A percentile compares a stretch with the other conserved stretches of the same genome.
These are phyloP conservation scores for Gallinago undulata DNA, from an alignment of 2,113 vertebrate species.

Conservation along the genomic window DNA sequence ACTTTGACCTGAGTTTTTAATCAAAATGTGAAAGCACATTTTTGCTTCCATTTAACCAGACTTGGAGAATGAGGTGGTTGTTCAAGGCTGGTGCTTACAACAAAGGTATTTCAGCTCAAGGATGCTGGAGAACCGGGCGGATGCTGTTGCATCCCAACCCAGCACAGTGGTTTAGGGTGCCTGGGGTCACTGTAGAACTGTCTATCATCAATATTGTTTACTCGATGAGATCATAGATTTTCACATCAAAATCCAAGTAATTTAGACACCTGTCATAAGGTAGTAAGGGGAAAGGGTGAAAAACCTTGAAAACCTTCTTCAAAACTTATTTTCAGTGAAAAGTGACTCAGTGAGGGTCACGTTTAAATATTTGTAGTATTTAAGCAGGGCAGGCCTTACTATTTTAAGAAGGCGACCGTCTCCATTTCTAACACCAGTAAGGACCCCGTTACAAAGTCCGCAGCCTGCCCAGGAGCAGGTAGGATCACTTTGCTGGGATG, in stretches of 20 bases:
- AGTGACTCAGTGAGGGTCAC: neutral
- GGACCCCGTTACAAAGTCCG: accelerated
- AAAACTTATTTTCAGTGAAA: neutral
- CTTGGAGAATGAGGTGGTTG: neutral
- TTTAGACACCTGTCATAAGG: neutral
- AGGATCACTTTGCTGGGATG: neutral
- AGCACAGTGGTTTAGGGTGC: neutral
- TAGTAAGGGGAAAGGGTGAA: neutral
- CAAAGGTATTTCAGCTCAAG: neutral
- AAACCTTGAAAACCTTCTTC: neutral
- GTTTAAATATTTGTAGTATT: neutral
- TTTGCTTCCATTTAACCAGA: neutral
- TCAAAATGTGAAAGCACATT: neutral
- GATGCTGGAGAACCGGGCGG: neutral
- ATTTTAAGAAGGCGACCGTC: neutral
- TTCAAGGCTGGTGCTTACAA: neutral
- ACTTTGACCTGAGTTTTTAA: neutral
- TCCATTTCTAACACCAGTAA: neutral
- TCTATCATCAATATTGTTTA: neutral
- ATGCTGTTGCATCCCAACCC: neutral
- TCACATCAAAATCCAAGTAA: neutral
- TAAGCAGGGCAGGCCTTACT: neutral
- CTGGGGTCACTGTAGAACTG: accelerated
- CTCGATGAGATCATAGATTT: neutral
- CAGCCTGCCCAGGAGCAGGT: neutral